These are phyloP conservation scores for Brachionus rotundiformis DNA, from an alignment of 1,140 invertebrate species.

Conservation along the genomic window DNA sequence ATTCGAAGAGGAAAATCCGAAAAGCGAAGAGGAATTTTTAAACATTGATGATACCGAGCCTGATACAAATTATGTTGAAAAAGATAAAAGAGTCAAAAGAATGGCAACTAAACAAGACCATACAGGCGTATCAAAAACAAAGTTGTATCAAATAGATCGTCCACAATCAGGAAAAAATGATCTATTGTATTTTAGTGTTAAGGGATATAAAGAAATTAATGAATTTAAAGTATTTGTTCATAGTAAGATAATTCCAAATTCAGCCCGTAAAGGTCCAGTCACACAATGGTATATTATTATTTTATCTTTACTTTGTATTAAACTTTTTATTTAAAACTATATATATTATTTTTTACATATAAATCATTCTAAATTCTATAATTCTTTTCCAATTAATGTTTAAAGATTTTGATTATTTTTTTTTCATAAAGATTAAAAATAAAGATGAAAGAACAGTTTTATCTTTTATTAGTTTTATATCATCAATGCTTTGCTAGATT, in stretches of 20 bases:
- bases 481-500: no score
- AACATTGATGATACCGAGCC: not conserved
- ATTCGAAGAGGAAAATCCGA: constrained; percentile 20
- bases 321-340: not conserved
- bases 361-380: no score
- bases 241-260: not conserved
- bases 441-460: no score
- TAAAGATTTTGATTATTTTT: no score
- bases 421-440: no score
- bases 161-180: not conserved
- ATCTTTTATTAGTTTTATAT: no score
- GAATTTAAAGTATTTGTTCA: constrained; percentile 28
- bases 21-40: constrained; percentile 30
- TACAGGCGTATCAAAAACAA: not conserved
- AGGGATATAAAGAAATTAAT: not conserved
- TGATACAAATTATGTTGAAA: constrained; percentile 39
- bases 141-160: not conserved
- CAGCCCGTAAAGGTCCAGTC: not conserved
- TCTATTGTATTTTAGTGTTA: constrained; percentile 27
- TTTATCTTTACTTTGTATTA: not conserved
- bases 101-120: not conserved
- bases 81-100: not conserved
- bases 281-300: not conserved
- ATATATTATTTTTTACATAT: no score
- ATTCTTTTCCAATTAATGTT: no score